Conservation (phyloP, 2,113 vertebrate genomes). For the Percina caprodes region DNA sequence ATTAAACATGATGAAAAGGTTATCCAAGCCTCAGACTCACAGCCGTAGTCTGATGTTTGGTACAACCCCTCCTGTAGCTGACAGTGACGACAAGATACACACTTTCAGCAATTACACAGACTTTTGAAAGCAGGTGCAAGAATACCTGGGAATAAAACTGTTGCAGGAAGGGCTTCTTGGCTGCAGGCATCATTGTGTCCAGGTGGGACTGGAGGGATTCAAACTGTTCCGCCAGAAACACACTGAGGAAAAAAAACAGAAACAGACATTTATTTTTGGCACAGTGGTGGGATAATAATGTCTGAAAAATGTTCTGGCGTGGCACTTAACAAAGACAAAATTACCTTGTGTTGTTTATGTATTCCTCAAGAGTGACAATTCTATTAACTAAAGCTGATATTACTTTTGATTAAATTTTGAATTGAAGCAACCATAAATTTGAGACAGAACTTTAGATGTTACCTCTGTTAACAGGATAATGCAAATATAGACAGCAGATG, state of each 20-base stretch:
- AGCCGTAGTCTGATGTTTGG: not conserved
- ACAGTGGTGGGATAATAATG: not conserved
- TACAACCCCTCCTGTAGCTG: not conserved
- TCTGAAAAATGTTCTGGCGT: not conserved
- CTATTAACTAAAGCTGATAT: not conserved
- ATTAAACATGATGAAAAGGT: not conserved
- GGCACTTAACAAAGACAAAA: not conserved
- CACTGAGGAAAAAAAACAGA: slow-evolving; percentile 81
- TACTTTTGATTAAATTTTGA: slow-evolving; percentile 1
- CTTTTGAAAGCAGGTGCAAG: not conserved
- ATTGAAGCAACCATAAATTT: not conserved
- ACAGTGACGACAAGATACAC: not conserved
- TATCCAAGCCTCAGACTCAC: not conserved
- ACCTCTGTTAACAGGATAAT: not conserved
- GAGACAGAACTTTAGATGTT: not conserved
- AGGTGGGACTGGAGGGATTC: slow-evolving; percentile 97
- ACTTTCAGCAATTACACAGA: slow-evolving; percentile 5
- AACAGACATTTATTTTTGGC: not conserved
- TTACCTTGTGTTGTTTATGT: not conserved
- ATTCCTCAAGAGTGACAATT: not conserved
- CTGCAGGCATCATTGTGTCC: slow-evolving; percentile 97
- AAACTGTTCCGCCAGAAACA: slow-evolving; percentile 97
- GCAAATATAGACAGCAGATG: not conserved
- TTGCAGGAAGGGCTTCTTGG: slow-evolving; percentile 98
- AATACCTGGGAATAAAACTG: slow-evolving; percentile 98